A percentile compares a stretch with the other conserved stretches of the same genome.
These are phyloP conservation scores for Narcine bancroftii DNA, from an alignment of 2,113 vertebrate genomes.

Conservation along the genomic window DNA sequence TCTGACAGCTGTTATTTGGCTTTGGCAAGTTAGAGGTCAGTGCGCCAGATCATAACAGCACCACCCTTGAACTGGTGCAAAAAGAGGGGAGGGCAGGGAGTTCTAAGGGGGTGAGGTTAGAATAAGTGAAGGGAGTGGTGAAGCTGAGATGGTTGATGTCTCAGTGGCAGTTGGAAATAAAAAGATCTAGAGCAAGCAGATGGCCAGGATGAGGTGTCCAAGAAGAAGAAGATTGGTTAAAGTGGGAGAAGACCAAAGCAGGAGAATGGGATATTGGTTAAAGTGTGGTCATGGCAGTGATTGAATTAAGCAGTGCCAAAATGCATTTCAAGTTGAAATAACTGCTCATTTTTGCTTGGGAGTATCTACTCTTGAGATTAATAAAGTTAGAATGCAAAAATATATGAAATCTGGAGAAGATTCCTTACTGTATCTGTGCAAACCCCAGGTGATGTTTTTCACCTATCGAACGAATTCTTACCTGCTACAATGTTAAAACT, in stretches of 20 bases:
- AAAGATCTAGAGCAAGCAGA: no score
- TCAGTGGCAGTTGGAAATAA: no score
- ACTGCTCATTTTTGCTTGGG: not conserved
- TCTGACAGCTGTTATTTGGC: no score
- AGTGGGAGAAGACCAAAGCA: not conserved
- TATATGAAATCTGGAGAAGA: not conserved
- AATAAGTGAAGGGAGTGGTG: no score
- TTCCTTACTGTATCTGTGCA: not conserved
- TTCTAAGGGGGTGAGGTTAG: no score
- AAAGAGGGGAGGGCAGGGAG: no score
- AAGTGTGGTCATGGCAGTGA: not conserved
- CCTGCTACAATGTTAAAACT: not conserved
- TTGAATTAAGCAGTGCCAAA: not conserved
- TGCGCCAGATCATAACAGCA: no score
- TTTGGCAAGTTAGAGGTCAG: no score
- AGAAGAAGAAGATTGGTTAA: not conserved
- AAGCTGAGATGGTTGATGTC: no score
- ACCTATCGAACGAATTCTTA: not conserved
- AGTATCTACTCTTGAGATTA: not conserved
- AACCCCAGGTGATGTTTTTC: not conserved
- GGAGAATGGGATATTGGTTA: not conserved
- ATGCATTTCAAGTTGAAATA: not conserved
- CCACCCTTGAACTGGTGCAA: no score
- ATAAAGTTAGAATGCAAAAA: not conserved
- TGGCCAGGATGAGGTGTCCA: not conserved